Percentiles rank a stretch among this genome's conserved stretches.
phyloP scores from a whole-genome alignment of 1,140 invertebrate genomes.

The Trachymyrmex cornetzi region DNA sequence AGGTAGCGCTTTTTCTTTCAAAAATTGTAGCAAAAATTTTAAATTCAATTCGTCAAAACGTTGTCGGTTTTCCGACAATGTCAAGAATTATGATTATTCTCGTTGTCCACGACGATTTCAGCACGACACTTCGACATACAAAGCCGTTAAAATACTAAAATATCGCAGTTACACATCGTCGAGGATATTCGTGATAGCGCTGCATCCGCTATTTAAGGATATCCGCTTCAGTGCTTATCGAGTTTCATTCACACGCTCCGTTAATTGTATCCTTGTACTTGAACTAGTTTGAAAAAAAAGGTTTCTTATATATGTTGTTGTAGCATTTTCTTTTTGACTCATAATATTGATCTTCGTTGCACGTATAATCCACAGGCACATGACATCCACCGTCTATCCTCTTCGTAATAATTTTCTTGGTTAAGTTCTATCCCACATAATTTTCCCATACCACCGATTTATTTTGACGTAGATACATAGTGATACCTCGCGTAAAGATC shows the following conservation, averaged over 20 bases:
- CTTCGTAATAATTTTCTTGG: neutral
- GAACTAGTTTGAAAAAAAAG: neutral
- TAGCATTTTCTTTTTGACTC: neutral
- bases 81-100: slow-evolving; percentile 6
- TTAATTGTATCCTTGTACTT: slow-evolving; percentile 24
- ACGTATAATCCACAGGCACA: slow-evolving; percentile 27
- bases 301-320: too few relatives aligned
- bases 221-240: slow-evolving; percentile 65
- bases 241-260: slow-evolving; percentile 10
- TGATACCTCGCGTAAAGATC: neutral
- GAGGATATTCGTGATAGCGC: slow-evolving; percentile 56
- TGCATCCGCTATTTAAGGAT: slow-evolving; percentile 50
- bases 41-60: slow-evolving; percentile 8
- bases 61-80: slow-evolving; percentile 1
- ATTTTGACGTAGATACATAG: neutral
- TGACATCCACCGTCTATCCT: neutral
- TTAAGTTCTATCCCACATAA: neutral
- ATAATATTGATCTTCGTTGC: slow-evolving; percentile 14
- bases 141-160: slow-evolving; percentile 5
- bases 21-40: neutral
- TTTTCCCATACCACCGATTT: neutral
- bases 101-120: neutral
- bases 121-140: neutral
- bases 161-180: neutral
- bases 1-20: neutral